Base-by-base conservation (phyloP, 2,888 invertebrate genomes). In the Rutpela maculata region DNA sequence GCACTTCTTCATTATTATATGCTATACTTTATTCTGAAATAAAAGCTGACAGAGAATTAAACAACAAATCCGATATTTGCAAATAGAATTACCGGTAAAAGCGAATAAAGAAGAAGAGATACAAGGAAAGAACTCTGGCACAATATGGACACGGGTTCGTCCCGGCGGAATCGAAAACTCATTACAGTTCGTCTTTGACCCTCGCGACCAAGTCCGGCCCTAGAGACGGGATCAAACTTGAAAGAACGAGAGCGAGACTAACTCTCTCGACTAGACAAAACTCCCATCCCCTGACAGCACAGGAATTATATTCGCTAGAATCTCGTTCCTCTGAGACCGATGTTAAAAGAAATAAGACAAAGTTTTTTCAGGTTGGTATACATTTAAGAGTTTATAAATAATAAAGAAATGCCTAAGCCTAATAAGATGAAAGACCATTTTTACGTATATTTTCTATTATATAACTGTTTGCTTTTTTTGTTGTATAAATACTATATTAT, bases 181-280 rank as follows among this genome's bases (percentile, higher is more conserved):
- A 89, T 89, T 89, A 89, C 88, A 86, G 87, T 72, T 86, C 87
- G 88, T 88, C 89, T 89, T 89, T 89, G 89, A 89, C 89, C 88
- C 86, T 85, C 81, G 82, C 86, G 86, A 85, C 86, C 87, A 85
- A 84, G 85, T 83, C 83, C 82, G 82, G 84, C 88, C 86, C 87
- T 79, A 81, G 88, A 87, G 87, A 88, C 86, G 74, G 83, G 83
- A 85, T 86, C 86, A 86, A 85, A 86, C 86, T 86, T 82, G 84
- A 86, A 87, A 87, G 87, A 88, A 82, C 80, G 80, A 60, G 74
- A 81, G 79, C 75, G 78, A 79, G 71, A 79, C 76, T 71, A 70
- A 69, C 70, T 77, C 80, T 77, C 75, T 75, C 74, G 71, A 75
- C 82, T 77, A 82, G 82, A 81, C 82, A 82, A 81, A 81, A 82